A percentile compares a stretch with the other conserved stretches of the same genome.
These are phyloP conservation scores for Moxostoma hubbsi DNA, from an alignment of 2,797 vertebrate species.

Conservation along the genomic window DNA sequence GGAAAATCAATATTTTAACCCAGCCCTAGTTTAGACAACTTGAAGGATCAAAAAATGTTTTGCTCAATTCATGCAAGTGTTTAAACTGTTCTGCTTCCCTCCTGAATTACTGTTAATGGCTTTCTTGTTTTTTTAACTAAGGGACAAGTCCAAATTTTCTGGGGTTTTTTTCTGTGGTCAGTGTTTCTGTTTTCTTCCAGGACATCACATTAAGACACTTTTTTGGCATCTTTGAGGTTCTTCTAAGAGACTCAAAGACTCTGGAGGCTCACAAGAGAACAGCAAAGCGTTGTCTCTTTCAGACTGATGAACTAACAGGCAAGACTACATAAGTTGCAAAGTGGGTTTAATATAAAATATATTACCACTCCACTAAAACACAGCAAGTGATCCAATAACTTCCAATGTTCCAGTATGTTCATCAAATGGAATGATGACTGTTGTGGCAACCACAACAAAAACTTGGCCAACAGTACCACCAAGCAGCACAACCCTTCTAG, in stretches of 20 bases:
- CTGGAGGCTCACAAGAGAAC: constrained; percentile 71
- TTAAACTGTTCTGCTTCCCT: too few species aligned
- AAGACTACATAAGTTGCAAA: constrained; percentile 36
- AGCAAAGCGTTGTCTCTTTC: constrained; percentile 73
- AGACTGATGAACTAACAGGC: constrained; percentile 74
- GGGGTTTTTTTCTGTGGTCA: too few species aligned
- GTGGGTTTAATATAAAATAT: not conserved
- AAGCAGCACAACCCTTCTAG: constrained; percentile 75
- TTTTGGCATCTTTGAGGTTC: constrained; percentile 71
- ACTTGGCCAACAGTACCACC: constrained; percentile 73
- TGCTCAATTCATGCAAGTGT: too few species aligned
- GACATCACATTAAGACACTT: constrained; percentile 67
- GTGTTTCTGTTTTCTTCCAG: constrained; percentile 53
- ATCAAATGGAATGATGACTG: constrained; percentile 69
- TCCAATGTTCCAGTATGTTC: constrained; percentile 72
- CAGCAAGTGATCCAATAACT: not conserved
- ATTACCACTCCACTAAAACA: not conserved
- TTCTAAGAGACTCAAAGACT: constrained; percentile 73
- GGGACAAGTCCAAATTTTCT: too few species aligned
- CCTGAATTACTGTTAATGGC: too few species aligned
- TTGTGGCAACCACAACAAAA: constrained; percentile 69
- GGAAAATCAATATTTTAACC: too few species aligned
- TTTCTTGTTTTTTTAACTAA: too few species aligned
- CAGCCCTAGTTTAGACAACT: too few species aligned
- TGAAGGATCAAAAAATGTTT: too few species aligned